A percentile compares a stretch with the other conserved stretches of the same genome.
Evolutionary conservation across 2,113 vertebrate species (phyloP).

Genomic region (Gavia stellata): DNA sequence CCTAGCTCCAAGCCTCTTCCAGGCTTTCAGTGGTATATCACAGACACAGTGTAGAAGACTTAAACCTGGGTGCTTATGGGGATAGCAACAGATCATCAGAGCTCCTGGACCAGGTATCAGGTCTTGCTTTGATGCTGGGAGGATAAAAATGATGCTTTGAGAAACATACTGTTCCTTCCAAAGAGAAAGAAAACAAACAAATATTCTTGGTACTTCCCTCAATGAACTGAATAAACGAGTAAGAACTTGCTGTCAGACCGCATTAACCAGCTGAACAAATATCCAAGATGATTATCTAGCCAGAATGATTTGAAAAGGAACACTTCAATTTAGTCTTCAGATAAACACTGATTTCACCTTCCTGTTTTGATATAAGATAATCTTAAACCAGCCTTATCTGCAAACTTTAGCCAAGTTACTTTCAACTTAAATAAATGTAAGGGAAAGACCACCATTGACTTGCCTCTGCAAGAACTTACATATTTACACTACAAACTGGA

Average conservation of each 20-base stretch:
- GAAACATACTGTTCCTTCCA: background rate
- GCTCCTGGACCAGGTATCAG: background rate
- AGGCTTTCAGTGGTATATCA: background rate
- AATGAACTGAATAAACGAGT: background rate
- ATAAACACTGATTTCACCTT: background rate
- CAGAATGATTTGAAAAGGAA: background rate
- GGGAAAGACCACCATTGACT: background rate
- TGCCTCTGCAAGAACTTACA: background rate
- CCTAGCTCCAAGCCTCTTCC: background rate
- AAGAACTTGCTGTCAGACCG: background rate
- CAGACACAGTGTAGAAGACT: background rate
- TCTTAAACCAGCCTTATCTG: background rate
- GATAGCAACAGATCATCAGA: background rate
- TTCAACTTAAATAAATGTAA: background rate
- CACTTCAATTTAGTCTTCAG: background rate
- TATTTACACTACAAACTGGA: background rate
- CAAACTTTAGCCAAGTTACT: background rate
- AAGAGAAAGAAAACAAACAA: background rate
- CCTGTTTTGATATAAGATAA: background rate
- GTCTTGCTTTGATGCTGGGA: background rate
- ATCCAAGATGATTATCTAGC: background rate
- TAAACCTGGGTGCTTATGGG: background rate
- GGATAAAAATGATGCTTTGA: background rate
- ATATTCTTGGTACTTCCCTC: background rate
- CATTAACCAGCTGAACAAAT: background rate